Base-by-base conservation (phyloP, 2,113 vertebrate species). In the Sialia sialis region DNA sequence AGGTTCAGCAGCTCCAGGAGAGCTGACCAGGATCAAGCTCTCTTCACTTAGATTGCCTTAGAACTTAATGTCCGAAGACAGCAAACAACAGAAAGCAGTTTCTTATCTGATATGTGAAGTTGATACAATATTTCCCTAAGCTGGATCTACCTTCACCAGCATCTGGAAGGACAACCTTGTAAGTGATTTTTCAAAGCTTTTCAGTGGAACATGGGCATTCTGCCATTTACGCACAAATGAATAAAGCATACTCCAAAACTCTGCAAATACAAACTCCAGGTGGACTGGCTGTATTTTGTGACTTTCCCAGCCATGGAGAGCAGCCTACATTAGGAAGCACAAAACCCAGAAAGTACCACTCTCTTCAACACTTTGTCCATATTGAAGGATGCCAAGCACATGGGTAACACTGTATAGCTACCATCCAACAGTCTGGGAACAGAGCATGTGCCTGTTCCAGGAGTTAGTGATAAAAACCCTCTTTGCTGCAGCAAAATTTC, bases 201-300 rank as follows among this genome's bases (percentile, higher is more conserved):
- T 56, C 78, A 87, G 66, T 58, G 66, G 81, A 95, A 87, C 16
- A 4, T 41, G 44, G 78, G 66, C 62, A 41, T 66, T 72, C 52
- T 91, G 81, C 77, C 81, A 87, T 91, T 59, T 81, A 67, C 0
- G 2, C 19, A 38, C 14, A 74, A 84, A 92, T 72, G 56, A 75
- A 89, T 62, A 96, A 91, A 84, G 56, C 56, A 78, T 22, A 72
- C 36, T 59, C 39, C 32, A 78, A 75, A 89, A 48, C 19, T 39
- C 18, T 68, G 34, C 36, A 90, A 88, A 90, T 58, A 84, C 72
- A 81, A 93, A 80, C 55, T 81, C 64, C 89, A 95, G 69, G 90
- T 82, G 74, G 26, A 93, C 36, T 51, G 68, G 52, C 26, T 11
- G 0, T 19, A 74, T 81, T 91, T 92, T 84, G 10, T 3, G 2